phyloP scores from a whole-genome alignment of 1,140 invertebrate species.

The Scylla paramamosain region DNA sequence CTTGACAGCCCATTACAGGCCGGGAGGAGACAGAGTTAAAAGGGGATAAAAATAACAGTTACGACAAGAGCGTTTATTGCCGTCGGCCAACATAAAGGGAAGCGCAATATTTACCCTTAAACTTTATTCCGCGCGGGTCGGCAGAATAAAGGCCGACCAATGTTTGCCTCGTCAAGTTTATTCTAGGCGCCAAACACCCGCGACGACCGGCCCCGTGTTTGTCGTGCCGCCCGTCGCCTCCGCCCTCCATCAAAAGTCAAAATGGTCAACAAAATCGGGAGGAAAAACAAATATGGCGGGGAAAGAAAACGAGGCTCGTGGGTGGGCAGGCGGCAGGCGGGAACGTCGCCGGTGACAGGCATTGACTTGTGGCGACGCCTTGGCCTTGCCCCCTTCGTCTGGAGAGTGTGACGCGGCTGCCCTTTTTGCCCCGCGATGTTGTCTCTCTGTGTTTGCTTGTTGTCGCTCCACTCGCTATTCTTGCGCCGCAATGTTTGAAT shows the following conservation, averaged over 20 bases:
- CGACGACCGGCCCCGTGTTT: conserved; percentile 24
- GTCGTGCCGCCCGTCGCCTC: not conserved
- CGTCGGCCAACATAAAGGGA: conserved; percentile 26
- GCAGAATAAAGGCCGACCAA: conserved; percentile 22
- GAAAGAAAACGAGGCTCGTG: conserved; percentile 27
- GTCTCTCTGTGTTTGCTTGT: not conserved
- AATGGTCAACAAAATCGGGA: conserved; percentile 52
- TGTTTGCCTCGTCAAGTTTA: conserved; percentile 34
- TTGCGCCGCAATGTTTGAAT: not conserved
- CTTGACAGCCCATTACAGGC: conserved; percentile 9
- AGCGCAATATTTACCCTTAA: conserved; percentile 34
- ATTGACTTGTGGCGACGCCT: not conserved
- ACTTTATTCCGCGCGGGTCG: conserved; percentile 32
- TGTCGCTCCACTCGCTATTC: not conserved
- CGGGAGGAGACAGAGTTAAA: not conserved
- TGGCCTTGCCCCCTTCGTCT: not conserved
- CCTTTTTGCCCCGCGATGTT: not conserved
- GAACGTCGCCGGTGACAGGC: not conserved
- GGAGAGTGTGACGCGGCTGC: not conserved
- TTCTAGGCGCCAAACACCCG: conserved; percentile 26
- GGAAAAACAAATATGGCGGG: conserved; percentile 36
- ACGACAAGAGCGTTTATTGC: conserved; percentile 9
- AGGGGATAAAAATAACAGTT: conserved; percentile 34
- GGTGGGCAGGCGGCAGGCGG: not conserved
- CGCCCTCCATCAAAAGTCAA: conserved; percentile 37